phyloP scores from a whole-genome alignment of 1,140 invertebrate species.

The Eupeodes corollae region DNA sequence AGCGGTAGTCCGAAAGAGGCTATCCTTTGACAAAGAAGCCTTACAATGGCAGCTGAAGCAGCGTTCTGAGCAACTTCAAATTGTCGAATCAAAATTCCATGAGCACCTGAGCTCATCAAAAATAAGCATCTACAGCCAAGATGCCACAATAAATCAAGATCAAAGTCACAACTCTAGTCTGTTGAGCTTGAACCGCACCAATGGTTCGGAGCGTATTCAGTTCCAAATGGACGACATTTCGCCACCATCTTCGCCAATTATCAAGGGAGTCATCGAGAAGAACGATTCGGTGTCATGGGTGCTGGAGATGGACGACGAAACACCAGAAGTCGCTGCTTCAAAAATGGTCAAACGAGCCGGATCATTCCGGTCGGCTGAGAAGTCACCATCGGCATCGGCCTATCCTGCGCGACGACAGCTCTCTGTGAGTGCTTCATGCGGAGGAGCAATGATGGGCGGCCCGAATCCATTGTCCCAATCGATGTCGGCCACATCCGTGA shows the following conservation, averaged over 20 bases:
- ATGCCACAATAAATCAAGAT: neutral
- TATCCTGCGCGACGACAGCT: slow-evolving; percentile 33
- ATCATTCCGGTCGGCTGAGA: slow-evolving; percentile 39
- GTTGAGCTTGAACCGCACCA: slow-evolving; percentile 2
- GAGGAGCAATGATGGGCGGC: slow-evolving; percentile 11
- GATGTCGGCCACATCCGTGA: slow-evolving; percentile 43
- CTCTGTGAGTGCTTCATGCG: slow-evolving; percentile 22
- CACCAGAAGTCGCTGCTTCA: slow-evolving; percentile 49
- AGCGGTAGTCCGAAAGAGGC: slow-evolving; percentile 59
- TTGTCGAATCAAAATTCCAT: slow-evolving; percentile 21
- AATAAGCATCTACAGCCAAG: neutral
- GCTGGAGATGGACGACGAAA: slow-evolving; percentile 59
- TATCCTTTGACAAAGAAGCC: slow-evolving; percentile 75
- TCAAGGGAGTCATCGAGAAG: slow-evolving; percentile 71
- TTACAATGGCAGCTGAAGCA: slow-evolving; percentile 72
- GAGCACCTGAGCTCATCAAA: slow-evolving; percentile 15
- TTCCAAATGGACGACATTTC: slow-evolving; percentile 24
- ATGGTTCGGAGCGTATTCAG: slow-evolving; percentile 8
- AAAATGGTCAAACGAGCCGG: slow-evolving; percentile 46
- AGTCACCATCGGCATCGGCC: slow-evolving; percentile 14
- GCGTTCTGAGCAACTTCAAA: slow-evolving; percentile 42
- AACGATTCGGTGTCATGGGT: slow-evolving; percentile 74
- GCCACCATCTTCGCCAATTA: slow-evolving; percentile 49
- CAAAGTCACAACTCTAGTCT: slow-evolving; percentile 2
- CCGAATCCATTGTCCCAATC: slow-evolving; percentile 41